Evolutionary conservation across 2,797 vertebrate species (phyloP), one percentile per base, ranked within the genome.

Genomic region (Podargus strigoides): DNA sequence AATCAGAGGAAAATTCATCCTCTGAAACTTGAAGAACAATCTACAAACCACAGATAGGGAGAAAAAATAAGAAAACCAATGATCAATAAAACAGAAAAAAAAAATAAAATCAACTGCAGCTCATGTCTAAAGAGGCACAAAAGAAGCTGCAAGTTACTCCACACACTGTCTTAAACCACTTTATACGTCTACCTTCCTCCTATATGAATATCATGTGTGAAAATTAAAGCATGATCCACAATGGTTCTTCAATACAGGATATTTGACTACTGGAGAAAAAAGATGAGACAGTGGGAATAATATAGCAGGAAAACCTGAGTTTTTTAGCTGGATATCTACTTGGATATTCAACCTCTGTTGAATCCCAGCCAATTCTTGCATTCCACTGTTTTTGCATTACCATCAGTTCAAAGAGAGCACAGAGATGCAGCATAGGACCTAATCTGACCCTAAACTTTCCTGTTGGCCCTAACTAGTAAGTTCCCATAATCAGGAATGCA

Each of bases 11-110:
- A 84, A 87, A 78, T 53, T 82, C 19, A 60, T 55, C 58, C 41
- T 89, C 53, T 91, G 78, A 82, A 91, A 75, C 30, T 30, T 44
- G 34, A 37, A 94, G 47, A 30, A 13, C 5, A 34, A 83, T 37
- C 42, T 82, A 85, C 34, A 85, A 78, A 74, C 53, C 18, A 62
- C 30, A 76, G 28, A 58, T 30, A 76, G 13, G 10, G 7, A 59
- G 10, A 55, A 67, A 90, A 90, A 76, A 14, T 10, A 75, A 23
- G n/a, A 9, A 92, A 76, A 72, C 4, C 8, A 63, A 46, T 23
- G 11, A 68, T 39, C 50, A 68, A 53, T 15, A 9, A 32, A 36
- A 55, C 34, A 44, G 3, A 7, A 41, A 41, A 39, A 62, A 76
- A 41, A 52, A 36, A 5, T 28, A 32, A 36, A 39, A 58, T 44